Percentiles rank a stretch among this genome's conserved stretches.
phyloP scores from a whole-genome alignment of 2,797 vertebrate genomes.

The Arremon aurantiirostris region DNA sequence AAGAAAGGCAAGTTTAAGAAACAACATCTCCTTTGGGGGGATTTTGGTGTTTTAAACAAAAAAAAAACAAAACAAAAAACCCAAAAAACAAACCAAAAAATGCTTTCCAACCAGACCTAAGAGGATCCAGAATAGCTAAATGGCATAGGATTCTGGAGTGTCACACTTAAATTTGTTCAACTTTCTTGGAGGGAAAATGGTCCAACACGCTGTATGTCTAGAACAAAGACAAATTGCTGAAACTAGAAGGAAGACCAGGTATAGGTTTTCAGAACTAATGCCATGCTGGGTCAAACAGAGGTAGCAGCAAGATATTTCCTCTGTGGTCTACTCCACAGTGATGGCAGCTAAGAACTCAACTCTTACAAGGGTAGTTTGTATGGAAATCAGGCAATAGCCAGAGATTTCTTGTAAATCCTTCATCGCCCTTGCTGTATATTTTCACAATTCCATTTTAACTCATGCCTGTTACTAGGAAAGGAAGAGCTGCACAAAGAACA shows the following conservation, averaged over 20 bases:
- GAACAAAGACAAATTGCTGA: neutral
- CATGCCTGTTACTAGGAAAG: neutral
- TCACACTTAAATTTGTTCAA: neutral
- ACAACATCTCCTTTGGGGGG: neutral
- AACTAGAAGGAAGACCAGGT: neutral
- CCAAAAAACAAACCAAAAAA: neutral
- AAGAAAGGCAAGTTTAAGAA: neutral
- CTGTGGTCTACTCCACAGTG: neutral
- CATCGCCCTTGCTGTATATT: fast-evolving
- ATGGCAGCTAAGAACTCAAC: neutral
- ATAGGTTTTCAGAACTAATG: neutral
- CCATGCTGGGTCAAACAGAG: neutral
- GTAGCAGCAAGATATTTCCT: neutral
- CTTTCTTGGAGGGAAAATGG: neutral
- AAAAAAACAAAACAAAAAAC: neutral
- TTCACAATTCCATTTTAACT: neutral
- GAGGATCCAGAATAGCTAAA: neutral
- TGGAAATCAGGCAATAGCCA: neutral
- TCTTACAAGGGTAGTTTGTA: neutral
- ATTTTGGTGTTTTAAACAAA: neutral
- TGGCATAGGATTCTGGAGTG: neutral
- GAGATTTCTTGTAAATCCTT: neutral
- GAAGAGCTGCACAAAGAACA: neutral
- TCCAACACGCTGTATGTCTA: neutral
- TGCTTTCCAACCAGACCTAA: neutral